Conservation (phyloP, 64 coral and sea anemone genomes). For the Pocillopora verrucosa region DNA sequence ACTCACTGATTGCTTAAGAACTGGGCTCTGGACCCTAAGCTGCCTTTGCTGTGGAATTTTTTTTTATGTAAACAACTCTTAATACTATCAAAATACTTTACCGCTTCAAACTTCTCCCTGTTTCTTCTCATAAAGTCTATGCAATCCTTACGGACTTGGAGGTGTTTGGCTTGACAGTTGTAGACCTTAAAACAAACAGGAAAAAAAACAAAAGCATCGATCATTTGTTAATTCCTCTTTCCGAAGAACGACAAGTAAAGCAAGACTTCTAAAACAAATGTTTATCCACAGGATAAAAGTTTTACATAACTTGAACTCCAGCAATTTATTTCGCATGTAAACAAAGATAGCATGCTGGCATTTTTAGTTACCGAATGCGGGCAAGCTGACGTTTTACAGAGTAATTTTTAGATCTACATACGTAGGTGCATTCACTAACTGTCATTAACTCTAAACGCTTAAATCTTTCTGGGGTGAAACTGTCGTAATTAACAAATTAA, state of each 20-base stretch:
- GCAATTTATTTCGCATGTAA: background rate
- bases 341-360: background rate
- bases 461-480: too few relatives aligned
- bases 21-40: background rate
- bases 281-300: background rate
- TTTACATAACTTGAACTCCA: background rate
- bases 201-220: background rate
- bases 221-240: background rate
- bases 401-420: too few relatives aligned
- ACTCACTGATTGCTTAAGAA: too few relatives aligned
- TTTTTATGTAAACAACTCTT: background rate
- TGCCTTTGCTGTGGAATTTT: background rate
- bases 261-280: background rate
- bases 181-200: conserved; percentile 64
- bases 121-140: conserved; percentile 94
- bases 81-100: conserved; percentile 23
- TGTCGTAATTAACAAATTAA: too few relatives aligned
- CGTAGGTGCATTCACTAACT: too few relatives aligned
- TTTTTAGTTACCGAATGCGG: background rate
- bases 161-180: conserved; percentile 92
- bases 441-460: too few relatives aligned
- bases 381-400: too few relatives aligned
- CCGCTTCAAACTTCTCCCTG: conserved; percentile 96
- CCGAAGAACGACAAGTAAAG: background rate
- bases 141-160: conserved; percentile 92